Percentiles rank a stretch among this genome's conserved stretches.
These are phyloP conservation scores for Holocentrus rufus DNA, from an alignment of 2,797 vertebrate genomes.

Conservation along the genomic window DNA sequence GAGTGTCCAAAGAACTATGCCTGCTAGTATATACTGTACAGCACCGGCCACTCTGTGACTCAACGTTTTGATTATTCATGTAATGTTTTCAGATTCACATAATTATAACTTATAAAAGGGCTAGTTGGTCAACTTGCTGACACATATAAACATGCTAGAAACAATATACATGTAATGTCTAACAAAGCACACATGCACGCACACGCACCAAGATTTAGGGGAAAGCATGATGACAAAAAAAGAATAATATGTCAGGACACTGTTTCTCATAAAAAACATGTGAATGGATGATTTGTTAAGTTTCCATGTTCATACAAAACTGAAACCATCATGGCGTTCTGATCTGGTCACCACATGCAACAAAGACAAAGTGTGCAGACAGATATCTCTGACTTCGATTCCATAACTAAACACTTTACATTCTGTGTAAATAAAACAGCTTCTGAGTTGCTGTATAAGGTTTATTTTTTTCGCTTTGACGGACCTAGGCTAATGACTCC, in stretches of 20 bases:
- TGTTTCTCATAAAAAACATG: not conserved
- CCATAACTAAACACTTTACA: not conserved
- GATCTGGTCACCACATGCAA: constrained; percentile 28
- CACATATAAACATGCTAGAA: constrained; percentile 13
- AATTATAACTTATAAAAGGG: constrained; percentile 38
- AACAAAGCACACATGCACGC: constrained; percentile 12
- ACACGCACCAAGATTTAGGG: constrained; percentile 5
- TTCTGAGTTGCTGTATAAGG: no score
- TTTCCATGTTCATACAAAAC: constrained; percentile 6
- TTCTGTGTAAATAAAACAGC: no score
- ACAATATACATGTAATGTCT: not conserved
- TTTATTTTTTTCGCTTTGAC: no score
- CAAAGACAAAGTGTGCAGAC: constrained; percentile 2
- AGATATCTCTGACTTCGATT: not conserved
- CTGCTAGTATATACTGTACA: constrained; percentile 31
- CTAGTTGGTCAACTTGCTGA: constrained; percentile 45
- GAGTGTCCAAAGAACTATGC: constrained; percentile 34
- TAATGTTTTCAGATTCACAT: constrained; percentile 41
- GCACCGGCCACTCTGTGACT: constrained; percentile 27
- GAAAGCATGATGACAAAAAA: not conserved
- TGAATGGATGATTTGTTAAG: not conserved
- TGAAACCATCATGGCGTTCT: not conserved
- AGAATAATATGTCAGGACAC: not conserved
- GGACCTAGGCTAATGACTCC: no score
- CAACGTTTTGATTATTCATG: constrained; percentile 44